phyloP scores from a whole-genome alignment of 2,888 invertebrate genomes.

The Xanthostigma xanthostigma region DNA sequence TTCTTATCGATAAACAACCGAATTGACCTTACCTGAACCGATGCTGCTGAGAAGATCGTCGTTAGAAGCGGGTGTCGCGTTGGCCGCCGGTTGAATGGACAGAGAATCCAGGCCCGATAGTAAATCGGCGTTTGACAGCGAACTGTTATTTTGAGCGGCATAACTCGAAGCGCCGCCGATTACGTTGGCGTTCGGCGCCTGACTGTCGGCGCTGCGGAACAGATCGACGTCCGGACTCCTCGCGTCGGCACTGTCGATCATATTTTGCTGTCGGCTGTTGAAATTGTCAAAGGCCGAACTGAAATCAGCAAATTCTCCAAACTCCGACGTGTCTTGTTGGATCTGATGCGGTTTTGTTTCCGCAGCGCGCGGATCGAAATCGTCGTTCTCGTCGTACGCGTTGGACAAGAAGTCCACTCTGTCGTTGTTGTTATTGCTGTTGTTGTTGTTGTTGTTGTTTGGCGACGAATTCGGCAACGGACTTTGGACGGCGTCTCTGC shows the following conservation, averaged over 20 bases:
- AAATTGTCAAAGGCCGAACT: conserved; percentile 44
- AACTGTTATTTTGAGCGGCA: background rate
- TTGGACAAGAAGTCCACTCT: conserved; percentile 33
- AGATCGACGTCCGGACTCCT: background rate
- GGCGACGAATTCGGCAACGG: conserved; percentile 12
- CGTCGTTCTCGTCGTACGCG: conserved; percentile 37
- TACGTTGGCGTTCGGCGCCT: background rate
- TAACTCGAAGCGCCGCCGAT: background rate
- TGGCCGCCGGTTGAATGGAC: background rate
- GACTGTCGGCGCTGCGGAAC: conserved; percentile 11
- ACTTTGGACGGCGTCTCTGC: conserved; percentile 30
- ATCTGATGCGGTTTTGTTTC: conserved; percentile 20
- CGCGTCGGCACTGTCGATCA: background rate
- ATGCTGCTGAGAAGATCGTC: no score
- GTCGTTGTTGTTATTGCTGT: background rate
- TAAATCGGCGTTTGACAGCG: no score
- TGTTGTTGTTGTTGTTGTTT: conserved; percentile 5
- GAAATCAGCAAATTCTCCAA: conserved; percentile 60
- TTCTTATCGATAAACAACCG: no score
- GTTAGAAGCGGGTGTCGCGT: no score
- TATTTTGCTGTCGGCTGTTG: conserved; percentile 3
- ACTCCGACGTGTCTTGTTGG: background rate
- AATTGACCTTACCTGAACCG: no score
- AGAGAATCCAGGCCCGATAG: background rate
- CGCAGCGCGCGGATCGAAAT: conserved; percentile 42